phyloP scores from a whole-genome alignment of 2,888 invertebrate genomes.

The Ophioninae sp. region DNA sequence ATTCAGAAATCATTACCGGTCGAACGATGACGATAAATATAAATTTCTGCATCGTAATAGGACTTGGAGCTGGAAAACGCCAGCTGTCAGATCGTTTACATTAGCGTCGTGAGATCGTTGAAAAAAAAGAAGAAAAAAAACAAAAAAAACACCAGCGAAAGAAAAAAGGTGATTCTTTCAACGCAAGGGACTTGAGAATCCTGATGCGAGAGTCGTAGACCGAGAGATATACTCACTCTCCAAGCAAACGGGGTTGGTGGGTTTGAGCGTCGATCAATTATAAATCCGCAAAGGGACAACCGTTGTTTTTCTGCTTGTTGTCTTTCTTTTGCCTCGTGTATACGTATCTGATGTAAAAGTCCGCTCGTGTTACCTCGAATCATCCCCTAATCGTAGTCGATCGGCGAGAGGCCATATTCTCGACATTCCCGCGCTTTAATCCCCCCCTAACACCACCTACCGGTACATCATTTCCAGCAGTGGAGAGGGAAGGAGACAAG shows the following conservation, averaged over 20 bases:
- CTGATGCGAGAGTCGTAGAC: neutral
- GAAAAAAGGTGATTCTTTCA: conserved; percentile 25
- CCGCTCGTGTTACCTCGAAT: conserved; percentile 64
- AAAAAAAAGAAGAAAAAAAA: neutral
- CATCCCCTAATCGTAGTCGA: conserved; percentile 76
- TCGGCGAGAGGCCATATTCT: conserved; percentile 62
- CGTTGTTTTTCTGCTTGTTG: conserved; percentile 33
- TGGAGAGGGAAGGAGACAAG: conserved; percentile 6
- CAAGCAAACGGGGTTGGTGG: neutral
- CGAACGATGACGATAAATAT: neutral
- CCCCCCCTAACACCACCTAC: neutral
- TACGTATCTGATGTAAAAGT: neutral
- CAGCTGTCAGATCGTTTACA: neutral
- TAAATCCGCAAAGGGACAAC: conserved; percentile 51
- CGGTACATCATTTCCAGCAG: neutral
- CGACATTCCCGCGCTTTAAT: conserved; percentile 52
- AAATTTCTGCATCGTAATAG: neutral
- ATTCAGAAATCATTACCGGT: neutral
- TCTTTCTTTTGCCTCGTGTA: neutral
- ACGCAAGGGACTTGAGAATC: neutral
- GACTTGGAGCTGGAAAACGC: neutral
- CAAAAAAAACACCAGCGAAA: no score
- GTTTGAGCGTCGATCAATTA: conserved; percentile 55
- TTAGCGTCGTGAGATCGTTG: neutral
- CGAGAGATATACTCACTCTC: neutral